Evolutionary conservation across 2,888 invertebrate genomes (phyloP), one percentile per base, ranked within the genome.

Genomic region (Hedychridium roseum): DNA sequence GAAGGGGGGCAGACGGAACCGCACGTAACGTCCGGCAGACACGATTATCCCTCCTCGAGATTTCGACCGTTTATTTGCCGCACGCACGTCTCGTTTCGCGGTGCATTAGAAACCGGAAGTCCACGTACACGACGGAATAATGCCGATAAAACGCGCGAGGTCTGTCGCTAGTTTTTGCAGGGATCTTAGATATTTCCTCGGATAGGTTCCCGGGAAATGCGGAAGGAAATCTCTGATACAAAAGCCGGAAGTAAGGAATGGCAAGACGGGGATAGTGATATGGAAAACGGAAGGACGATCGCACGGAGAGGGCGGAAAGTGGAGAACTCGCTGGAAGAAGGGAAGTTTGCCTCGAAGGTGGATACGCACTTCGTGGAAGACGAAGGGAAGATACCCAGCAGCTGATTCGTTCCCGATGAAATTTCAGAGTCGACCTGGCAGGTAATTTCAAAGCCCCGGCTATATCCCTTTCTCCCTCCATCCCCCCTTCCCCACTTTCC

Each of bases 401-500:
- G 56, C 52, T 58, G 58, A 58, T 58, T 56, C 47, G 43, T 57
- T 51, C 49, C 50, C 55, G 49, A 58, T 56, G 53, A 49, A 58
- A 50, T 56, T 50, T 56, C 50, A 51, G 53, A 60, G 49, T 54
- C 44, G 54, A 54, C 44, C 50, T 53, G 52, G 49, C 52, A 53
- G 52, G 52, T 53, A 53, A 53, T 53, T 50, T 50, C 52, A 53
- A 53, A 53, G 52, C 52, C 41, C 49, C 26, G 36, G 5, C 23
- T 37, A 32, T 42, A 4, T 30, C 11, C 11, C 7, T 48, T 40
- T 43, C 30, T 35, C 23, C 6, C 2, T 21, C 39, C 36, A n/a
- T 34, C 16, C 39, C 47, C 23, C 26, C 46, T 32, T 46, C 36
- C 16, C 20, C 38, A 15, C 16, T 41, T 16, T 14, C 23, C 4